Evolutionary conservation across 2,888 invertebrate species (phyloP), one percentile per base, ranked within the genome.

Genomic region (Tetramorium bicarinatum): DNA sequence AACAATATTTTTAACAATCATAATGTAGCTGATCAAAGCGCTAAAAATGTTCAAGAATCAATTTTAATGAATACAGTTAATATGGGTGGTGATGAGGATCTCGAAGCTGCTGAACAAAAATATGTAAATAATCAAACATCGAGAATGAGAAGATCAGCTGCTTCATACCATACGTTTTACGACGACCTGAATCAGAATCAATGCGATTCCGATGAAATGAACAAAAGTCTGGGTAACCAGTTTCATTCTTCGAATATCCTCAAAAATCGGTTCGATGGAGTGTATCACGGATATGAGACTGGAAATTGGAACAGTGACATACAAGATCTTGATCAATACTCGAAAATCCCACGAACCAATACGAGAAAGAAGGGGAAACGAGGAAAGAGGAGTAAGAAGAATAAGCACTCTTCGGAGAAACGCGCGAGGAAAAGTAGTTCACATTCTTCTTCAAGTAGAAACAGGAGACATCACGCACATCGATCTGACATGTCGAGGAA

Each of bases 381-480:
- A 13, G 34, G 38, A 13, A 81, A 38, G 18, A 25, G 3, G 13
- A 47, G 15, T 47, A 69, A 83, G 4, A 61, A 47, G 18, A 59
- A 25, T 4, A 62, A 59, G 2, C 80, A 61, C 2, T 9, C 18
- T 21, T 21, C 13, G 21, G 62, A 62, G n/a, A 74, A 83, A 13
- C n/a, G 21, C 13, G 61, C 67, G 18, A 11, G 34, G 25, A 38
- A 74, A 82, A 41, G 18, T 2, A 34, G 44, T 2, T 49, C 69
- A 8, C 41, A 67, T 41, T 47, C 72, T 13, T 34, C 25, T 44
- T 81, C 74, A 25, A 75, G 15, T 15, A 67, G 87, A 49, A 82
- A 86, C 41, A 82, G 86, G 8, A 85, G 77, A 13, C 87, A 81
- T 15, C 84, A 29, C 21, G 83, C 69, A n/a, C 84, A 87, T 21